Evolutionary conservation across 2,797 vertebrate species (phyloP).

Genomic region (Gephyroberyx darwinii): DNA sequence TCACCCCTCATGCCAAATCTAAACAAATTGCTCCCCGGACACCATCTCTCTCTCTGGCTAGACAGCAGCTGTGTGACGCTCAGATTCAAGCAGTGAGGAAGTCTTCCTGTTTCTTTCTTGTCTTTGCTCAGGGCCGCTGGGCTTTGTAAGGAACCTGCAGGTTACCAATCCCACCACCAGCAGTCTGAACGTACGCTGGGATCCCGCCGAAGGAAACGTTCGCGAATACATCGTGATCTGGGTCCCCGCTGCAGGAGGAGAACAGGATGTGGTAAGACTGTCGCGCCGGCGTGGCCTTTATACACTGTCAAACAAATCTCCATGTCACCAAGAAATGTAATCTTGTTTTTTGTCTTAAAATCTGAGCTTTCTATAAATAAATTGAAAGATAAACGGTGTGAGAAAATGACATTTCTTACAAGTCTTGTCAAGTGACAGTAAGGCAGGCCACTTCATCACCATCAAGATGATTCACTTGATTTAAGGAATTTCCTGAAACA

Average conservation of each 20-base stretch:
- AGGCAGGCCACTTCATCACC: conserved; percentile 1
- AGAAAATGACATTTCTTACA: not conserved
- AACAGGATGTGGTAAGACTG: conserved; percentile 87
- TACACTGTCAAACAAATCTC: not conserved
- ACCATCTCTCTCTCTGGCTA: conserved; percentile 17
- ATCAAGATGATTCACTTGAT: conserved; percentile 8
- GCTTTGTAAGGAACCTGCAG: conserved; percentile 88
- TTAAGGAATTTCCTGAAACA: conserved; percentile 8
- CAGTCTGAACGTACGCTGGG: conserved; percentile 92
- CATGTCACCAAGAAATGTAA: not conserved
- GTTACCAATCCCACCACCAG: conserved; percentile 94
- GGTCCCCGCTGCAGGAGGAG: conserved; percentile 80
- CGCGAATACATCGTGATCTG: conserved; percentile 93
- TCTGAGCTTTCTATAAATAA: not conserved
- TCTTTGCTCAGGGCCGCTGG: conserved; percentile 85
- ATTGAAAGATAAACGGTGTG: not conserved
- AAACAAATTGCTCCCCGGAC: conserved; percentile 19
- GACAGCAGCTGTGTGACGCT: conserved; percentile 36
- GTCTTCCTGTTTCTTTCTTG: conserved; percentile 14
- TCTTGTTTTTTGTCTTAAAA: conserved; percentile 12
- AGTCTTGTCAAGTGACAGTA: conserved; percentile 3
- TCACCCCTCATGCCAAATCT: not conserved
- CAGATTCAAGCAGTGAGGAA: conserved; percentile 5
- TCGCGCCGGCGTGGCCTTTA: not conserved
- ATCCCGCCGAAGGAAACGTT: conserved; percentile 91